Evolutionary conservation across 2,888 invertebrate genomes (phyloP), one percentile per base, ranked within the genome.

Genomic region (Acanthopleura granulata): DNA sequence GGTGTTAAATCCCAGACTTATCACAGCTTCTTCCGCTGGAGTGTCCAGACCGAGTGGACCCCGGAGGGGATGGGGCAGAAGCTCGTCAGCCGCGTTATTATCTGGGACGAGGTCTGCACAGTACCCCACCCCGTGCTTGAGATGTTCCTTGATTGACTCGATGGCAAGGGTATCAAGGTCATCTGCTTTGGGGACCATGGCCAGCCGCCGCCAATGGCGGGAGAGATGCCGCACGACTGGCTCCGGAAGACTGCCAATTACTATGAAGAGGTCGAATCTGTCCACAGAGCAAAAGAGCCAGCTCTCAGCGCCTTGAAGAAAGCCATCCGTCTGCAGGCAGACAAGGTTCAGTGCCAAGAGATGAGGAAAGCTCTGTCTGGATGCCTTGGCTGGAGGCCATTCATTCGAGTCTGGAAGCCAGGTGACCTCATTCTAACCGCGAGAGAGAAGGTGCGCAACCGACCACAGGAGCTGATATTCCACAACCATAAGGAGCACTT

Each of bases 191-290:
- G 75, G 3, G 71, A 75, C 16, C 75, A 75, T 30, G 75, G 75
- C n/a, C 75, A 72, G 72, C 75, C 75, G 27, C 75, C 72, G 1
- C 75, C 75, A 15, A 75, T 75, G 16, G 75, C 72, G 4, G 66
- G 70, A 49, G n/a, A n/a, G n/a, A n/a, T n/a, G n/a, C n/a, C n/a
- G n/a, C n/a, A n/a, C n/a, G n/a, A n/a, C n/a, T n/a, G n/a, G n/a
- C n/a, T n/a, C n/a, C n/a, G n/a, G n/a, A n/a, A n/a, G n/a, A n/a
- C n/a, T n/a, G n/a, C n/a, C n/a, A n/a, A n/a, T n/a, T 70, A 75
- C 72, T 75, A 75, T 62, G 72, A 71, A 40, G 75, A 75, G 40
- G 29, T 70, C 30, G 29, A 14, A 11, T 11, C 9, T 30, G 70
- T 27, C 29, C 29, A 70, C 29, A 25, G 70, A 27, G 70, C 70